A percentile compares a stretch with the other conserved stretches of the same genome.
phyloP scores from a whole-genome alignment of 2,888 invertebrate genomes.

The Flexamia atlantica region DNA sequence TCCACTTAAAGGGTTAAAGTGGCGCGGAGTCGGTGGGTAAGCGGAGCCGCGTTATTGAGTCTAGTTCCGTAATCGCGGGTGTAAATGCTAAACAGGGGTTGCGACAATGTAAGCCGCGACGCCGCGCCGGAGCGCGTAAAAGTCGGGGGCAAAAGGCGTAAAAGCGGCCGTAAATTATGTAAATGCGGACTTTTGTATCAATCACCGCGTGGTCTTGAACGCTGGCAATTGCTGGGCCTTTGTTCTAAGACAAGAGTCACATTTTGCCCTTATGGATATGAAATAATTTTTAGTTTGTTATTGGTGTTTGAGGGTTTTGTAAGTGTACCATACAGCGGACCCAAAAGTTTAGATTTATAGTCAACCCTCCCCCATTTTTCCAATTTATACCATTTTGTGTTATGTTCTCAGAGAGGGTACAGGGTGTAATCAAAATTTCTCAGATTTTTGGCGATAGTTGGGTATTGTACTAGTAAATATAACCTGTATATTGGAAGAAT shows the following conservation, averaged over 20 bases:
- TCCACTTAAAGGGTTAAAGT: constrained; percentile 40
- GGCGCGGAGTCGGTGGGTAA: constrained; percentile 19
- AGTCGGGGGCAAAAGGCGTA: constrained; percentile 46
- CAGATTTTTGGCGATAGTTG: too few species aligned
- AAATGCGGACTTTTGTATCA: constrained; percentile 48
- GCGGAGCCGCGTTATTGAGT: constrained; percentile 42
- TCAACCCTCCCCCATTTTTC: too few species aligned
- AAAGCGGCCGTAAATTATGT: constrained; percentile 49
- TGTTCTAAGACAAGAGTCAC: constrained; percentile 5
- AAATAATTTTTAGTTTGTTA: too few species aligned
- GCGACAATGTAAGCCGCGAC: constrained; percentile 45
- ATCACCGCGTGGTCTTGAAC: constrained; percentile 38
- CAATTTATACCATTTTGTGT: too few species aligned
- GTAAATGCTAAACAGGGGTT: constrained; percentile 57
- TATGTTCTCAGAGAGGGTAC: too few species aligned
- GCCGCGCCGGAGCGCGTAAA: constrained; percentile 21
- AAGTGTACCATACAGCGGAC: too few species aligned
- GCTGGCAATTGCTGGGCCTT: not conserved
- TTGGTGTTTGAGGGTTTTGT: too few species aligned
- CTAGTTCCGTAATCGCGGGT: constrained; percentile 31
- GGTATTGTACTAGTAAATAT: too few species aligned
- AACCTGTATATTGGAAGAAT: too few species aligned
- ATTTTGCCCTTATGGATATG: too few species aligned
- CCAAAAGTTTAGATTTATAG: too few species aligned
- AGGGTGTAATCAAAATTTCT: too few species aligned